Conservation (phyloP, 2,888 invertebrate species). For the Ennomos erosarius region DNA sequence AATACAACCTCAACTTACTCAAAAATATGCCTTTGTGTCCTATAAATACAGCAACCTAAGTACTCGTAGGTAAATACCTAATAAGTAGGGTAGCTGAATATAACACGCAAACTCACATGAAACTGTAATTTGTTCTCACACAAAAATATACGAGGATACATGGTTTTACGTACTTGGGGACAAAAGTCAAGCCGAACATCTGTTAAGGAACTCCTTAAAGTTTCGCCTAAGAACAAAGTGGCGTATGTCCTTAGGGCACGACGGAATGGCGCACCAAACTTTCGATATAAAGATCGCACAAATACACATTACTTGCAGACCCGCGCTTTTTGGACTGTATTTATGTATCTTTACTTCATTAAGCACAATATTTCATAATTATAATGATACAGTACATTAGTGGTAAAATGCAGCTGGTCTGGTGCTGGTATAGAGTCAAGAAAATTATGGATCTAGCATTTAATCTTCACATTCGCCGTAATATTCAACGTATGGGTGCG, state of each 20-base stretch:
- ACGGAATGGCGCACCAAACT: constrained; percentile 54
- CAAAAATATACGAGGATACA: constrained; percentile 60
- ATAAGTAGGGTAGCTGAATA: constrained; percentile 12
- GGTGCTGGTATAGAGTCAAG: too few species aligned
- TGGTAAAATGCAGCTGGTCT: not conserved
- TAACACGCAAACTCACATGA: constrained; percentile 32
- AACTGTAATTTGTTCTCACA: constrained; percentile 46
- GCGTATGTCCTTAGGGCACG: constrained; percentile 69
- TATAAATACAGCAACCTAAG: too few species aligned
- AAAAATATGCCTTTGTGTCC: not conserved
- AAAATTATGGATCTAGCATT: not conserved
- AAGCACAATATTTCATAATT: not conserved
- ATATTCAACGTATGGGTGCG: constrained; percentile 24
- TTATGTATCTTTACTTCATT: constrained; percentile 1
- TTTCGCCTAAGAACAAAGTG: constrained; percentile 73
- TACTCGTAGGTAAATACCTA: constrained; percentile 7
- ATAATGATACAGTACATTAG: too few species aligned
- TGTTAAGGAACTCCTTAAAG: constrained; percentile 77
- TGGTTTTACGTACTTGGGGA: constrained; percentile 58
- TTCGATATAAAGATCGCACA: constrained; percentile 64
- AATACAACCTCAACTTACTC: not conserved
- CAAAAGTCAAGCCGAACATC: constrained; percentile 75
- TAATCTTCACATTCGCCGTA: constrained; percentile 15
- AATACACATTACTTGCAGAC: constrained; percentile 50
- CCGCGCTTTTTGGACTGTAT: constrained; percentile 15